Percentiles rank a stretch among this genome's conserved stretches.
These are phyloP conservation scores for Sebastes nivosus DNA, from an alignment of 2,797 vertebrate species.

Conservation along the genomic window DNA sequence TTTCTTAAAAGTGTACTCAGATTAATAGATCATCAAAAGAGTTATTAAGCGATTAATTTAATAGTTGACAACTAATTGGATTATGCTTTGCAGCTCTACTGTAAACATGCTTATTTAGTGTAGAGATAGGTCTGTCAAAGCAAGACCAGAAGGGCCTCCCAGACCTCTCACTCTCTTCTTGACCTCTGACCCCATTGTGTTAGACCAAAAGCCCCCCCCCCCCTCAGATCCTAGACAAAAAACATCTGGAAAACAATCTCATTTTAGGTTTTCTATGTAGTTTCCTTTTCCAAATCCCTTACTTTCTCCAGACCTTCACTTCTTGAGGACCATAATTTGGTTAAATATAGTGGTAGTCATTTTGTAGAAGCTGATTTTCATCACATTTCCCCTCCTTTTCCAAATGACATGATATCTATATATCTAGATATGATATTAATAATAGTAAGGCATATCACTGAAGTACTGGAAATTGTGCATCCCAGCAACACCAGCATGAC, in stretches of 20 bases:
- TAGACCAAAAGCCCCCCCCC: neutral
- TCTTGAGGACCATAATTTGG: neutral
- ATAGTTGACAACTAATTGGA: no score
- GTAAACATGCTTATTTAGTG: conserved; percentile 4
- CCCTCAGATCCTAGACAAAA: neutral
- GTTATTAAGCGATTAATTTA: no score
- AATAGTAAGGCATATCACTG: neutral
- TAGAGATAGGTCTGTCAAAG: neutral
- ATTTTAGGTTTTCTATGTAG: neutral
- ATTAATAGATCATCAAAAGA: no score
- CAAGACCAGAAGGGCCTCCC: neutral
- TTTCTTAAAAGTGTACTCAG: no score
- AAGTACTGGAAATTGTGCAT: neutral
- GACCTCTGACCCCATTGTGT: conserved; percentile 48
- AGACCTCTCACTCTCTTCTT: conserved; percentile 41
- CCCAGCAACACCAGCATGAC: neutral
- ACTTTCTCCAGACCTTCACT: neutral
- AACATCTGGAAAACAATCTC: neutral
- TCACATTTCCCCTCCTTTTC: neutral
- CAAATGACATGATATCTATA: neutral
- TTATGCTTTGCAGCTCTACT: neutral
- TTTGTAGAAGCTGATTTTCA: neutral
- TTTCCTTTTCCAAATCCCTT: neutral
- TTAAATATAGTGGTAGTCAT: neutral
- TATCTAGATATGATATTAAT: neutral